Evolutionary conservation across 2,888 invertebrate species (phyloP).

Genomic region (Pocota personata): DNA sequence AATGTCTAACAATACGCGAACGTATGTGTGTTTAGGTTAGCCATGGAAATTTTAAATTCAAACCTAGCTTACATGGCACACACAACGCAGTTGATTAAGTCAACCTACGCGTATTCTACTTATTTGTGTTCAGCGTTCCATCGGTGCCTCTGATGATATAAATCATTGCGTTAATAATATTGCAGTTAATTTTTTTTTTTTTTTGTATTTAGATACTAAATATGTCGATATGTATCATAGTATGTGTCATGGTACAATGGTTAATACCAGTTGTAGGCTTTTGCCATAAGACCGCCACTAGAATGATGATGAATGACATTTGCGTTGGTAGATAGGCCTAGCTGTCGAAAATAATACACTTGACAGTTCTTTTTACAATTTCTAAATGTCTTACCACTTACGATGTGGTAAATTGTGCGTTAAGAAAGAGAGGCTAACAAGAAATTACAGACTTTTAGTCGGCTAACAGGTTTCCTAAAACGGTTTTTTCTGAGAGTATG

Average conservation of each 20-base stretch:
- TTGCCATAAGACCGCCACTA: slow-evolving; percentile 13
- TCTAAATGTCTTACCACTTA: background rate
- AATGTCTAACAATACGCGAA: slow-evolving; percentile 40
- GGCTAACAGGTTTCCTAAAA: slow-evolving; percentile 8
- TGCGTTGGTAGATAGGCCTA: slow-evolving; percentile 33
- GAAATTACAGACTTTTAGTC: background rate
- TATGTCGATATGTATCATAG: slow-evolving; percentile 8
- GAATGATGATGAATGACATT: slow-evolving; percentile 56
- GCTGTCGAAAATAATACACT: slow-evolving; percentile 48
- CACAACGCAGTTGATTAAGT: slow-evolving; percentile 38
- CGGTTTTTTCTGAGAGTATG: background rate
- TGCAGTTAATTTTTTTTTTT: slow-evolving; percentile 4
- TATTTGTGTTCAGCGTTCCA: slow-evolving; percentile 20
- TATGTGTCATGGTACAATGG: slow-evolving; percentile 8
- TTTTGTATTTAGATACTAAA: slow-evolving; percentile 14
- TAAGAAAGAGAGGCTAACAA: background rate
- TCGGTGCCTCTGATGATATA: slow-evolving; percentile 28
- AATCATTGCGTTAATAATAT: slow-evolving; percentile 56
- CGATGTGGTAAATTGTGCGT: background rate
- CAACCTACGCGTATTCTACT: slow-evolving; percentile 48
- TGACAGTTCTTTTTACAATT: slow-evolving; percentile 25
- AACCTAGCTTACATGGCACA: slow-evolving; percentile 1
- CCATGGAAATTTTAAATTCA: slow-evolving; percentile 28
- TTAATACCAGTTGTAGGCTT: background rate
- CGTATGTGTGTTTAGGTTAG: slow-evolving; percentile 3